These are phyloP conservation scores for Platichthys flesus DNA, from an alignment of 2,113 vertebrate species.

Conservation along the genomic window DNA sequence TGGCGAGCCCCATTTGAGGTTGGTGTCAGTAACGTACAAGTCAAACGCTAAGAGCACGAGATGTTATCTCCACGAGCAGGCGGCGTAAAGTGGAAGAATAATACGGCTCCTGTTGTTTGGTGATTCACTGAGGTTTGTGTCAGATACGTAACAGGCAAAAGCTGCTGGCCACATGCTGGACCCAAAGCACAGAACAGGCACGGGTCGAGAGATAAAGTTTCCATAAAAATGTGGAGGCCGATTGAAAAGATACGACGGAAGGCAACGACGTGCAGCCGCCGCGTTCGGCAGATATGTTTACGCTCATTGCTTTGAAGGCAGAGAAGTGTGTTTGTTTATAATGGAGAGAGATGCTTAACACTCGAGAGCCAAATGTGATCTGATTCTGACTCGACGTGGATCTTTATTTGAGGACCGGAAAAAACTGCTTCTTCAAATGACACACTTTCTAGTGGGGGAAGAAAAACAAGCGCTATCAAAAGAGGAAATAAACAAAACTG, in stretches of 20 bases:
- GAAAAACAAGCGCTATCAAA: constrained; percentile 68
- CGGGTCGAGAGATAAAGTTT: constrained; percentile 81
- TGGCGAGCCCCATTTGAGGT: constrained; percentile 60
- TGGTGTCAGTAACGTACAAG: constrained; percentile 82
- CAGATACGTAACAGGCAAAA: constrained; percentile 79
- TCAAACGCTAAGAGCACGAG: constrained; percentile 64
- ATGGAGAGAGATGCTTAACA: constrained; percentile 45
- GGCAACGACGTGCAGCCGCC: not conserved
- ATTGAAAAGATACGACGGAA: constrained; percentile 54
- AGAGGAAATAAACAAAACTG: constrained; percentile 81
- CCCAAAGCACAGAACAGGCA: constrained; percentile 73
- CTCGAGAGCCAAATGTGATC: constrained; percentile 47
- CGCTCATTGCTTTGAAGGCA: constrained; percentile 19
- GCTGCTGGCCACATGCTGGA: constrained; percentile 80
- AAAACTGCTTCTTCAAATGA: constrained; percentile 63
- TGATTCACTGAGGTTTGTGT: constrained; percentile 76
- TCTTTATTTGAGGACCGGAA: constrained; percentile 53
- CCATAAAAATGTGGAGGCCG: constrained; percentile 67
- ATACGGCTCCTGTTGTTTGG: constrained; percentile 73
- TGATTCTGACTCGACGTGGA: constrained; percentile 48
- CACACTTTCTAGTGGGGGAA: constrained; percentile 67
- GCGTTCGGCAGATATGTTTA: constrained; percentile 15
- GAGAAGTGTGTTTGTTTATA: constrained; percentile 21
- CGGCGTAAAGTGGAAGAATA: constrained; percentile 75
- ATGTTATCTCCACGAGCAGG: constrained; percentile 86